Percentiles rank a stretch among this genome's conserved stretches.
phyloP scores from a whole-genome alignment of 2,888 invertebrate species.

The Lasioglossum leucozonium region DNA sequence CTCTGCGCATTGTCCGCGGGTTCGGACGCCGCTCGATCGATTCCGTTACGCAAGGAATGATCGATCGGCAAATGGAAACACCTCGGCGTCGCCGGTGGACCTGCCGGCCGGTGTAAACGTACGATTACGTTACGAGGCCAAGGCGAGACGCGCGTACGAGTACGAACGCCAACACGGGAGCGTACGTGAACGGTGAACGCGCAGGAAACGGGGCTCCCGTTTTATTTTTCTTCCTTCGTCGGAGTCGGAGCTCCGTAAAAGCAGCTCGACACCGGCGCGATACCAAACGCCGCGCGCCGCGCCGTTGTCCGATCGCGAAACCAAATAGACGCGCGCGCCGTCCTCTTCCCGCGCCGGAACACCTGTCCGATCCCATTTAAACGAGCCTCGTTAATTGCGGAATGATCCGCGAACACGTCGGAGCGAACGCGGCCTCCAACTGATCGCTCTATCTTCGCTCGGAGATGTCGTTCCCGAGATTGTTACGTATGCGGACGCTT shows the following conservation, averaged over 20 bases:
- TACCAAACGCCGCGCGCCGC: not conserved
- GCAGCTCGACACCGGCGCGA: not conserved
- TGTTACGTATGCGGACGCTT: no score
- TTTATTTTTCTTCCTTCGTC: constrained; percentile 52
- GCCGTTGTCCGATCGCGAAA: not conserved
- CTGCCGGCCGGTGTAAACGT: constrained; percentile 73
- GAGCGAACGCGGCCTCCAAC: not conserved
- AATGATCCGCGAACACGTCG: constrained; percentile 5
- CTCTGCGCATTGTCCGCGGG: not conserved
- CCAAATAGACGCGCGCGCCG: constrained; percentile 7
- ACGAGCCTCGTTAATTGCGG: constrained; percentile 26
- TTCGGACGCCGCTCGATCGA: constrained; percentile 35
- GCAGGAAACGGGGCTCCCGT: constrained; percentile 52
- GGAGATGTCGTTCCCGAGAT: not conserved
- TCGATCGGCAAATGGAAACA: constrained; percentile 72
- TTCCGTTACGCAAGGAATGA: constrained; percentile 72
- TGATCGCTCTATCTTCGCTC: not conserved
- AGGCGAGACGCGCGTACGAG: constrained; percentile 69
- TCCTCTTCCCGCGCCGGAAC: constrained; percentile 9
- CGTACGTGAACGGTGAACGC: constrained; percentile 52
- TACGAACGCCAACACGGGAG: constrained; percentile 48
- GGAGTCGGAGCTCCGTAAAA: constrained; percentile 1
- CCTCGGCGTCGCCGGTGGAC: constrained; percentile 66
- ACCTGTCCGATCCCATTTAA: constrained; percentile 30
- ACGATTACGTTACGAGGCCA: constrained; percentile 80